A percentile compares a stretch with the other conserved stretches of the same genome.
These are phyloP conservation scores for Channa striata DNA, from an alignment of 2,797 vertebrate genomes.

Conservation along the genomic window DNA sequence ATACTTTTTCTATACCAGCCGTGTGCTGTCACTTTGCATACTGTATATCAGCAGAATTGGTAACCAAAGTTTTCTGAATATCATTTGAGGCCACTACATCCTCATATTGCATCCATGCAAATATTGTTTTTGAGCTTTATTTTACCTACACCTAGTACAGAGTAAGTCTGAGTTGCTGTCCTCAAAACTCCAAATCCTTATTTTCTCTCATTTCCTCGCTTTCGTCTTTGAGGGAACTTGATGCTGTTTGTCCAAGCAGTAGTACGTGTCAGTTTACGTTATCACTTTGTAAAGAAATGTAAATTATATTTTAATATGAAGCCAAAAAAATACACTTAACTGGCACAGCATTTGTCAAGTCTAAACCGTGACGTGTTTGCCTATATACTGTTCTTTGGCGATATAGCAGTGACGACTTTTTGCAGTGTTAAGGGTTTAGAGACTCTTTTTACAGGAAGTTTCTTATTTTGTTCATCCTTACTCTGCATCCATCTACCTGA, in stretches of 20 bases:
- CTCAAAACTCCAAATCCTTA: slow-evolving; percentile 19
- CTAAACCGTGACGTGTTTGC: slow-evolving; percentile 89
- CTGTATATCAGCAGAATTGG: slow-evolving; percentile 81
- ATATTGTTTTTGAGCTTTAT: slow-evolving; percentile 47
- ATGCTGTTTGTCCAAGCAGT: slow-evolving; percentile 73
- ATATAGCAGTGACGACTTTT: slow-evolving; percentile 83
- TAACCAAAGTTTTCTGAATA: slow-evolving; percentile 87
- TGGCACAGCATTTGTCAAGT: slow-evolving; percentile 88
- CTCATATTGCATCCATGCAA: slow-evolving; percentile 45
- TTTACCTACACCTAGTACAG: slow-evolving; percentile 48
- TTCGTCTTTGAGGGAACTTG: slow-evolving; percentile 63
- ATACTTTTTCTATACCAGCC: slow-evolving; percentile 82
- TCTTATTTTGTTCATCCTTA: slow-evolving; percentile 72
- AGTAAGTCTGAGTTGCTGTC: slow-evolving; percentile 38
- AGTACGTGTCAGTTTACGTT: slow-evolving; percentile 75
- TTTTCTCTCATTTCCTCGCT: slow-evolving; percentile 39
- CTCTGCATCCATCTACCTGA: slow-evolving; percentile 63
- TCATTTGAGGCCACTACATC: slow-evolving; percentile 71
- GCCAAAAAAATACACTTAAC: slow-evolving; percentile 80
- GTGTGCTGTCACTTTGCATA: slow-evolving; percentile 80
- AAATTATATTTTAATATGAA: slow-evolving; percentile 90
- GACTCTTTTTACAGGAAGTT: slow-evolving; percentile 76
- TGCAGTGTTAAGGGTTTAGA: slow-evolving; percentile 86
- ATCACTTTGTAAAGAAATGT: slow-evolving; percentile 89
- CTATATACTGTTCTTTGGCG: slow-evolving; percentile 87